Evolutionary conservation across 2,888 invertebrate species (phyloP).

Genomic region (Diaprepes abbreviatus): DNA sequence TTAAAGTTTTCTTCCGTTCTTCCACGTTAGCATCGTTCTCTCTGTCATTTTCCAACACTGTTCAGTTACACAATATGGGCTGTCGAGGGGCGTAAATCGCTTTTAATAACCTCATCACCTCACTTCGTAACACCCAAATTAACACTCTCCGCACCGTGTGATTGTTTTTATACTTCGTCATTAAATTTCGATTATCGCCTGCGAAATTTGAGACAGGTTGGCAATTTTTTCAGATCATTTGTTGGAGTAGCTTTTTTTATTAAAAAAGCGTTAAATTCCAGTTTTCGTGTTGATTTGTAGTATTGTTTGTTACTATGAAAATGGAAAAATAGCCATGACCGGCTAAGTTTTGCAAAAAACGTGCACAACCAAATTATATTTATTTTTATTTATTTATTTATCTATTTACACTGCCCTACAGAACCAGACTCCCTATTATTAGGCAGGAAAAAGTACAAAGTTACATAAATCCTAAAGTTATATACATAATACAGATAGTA

Average conservation of each 20-base stretch:
- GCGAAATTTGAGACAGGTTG: conserved; percentile 47
- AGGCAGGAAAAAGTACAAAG: too few species aligned
- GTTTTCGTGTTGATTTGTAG: too few species aligned
- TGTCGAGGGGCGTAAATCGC: conserved; percentile 55
- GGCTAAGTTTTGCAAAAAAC: too few species aligned
- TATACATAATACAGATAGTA: too few species aligned
- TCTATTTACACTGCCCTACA: too few species aligned
- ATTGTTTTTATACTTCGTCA: conserved; percentile 55
- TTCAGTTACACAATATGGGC: conserved; percentile 35
- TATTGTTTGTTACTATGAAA: too few species aligned
- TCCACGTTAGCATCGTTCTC: not conserved
- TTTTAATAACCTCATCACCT: conserved; percentile 61
- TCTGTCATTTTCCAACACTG: conserved; percentile 11
- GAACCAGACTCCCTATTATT: too few species aligned
- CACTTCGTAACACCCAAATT: conserved; percentile 52
- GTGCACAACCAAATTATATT: too few species aligned
- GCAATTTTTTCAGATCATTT: conserved; percentile 36
- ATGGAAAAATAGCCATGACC: too few species aligned
- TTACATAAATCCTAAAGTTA: too few species aligned
- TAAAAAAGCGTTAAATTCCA: too few species aligned
- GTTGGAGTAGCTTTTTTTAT: not conserved
- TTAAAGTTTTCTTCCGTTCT: not conserved
- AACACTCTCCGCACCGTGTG: conserved; percentile 52
- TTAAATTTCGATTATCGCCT: conserved; percentile 54
- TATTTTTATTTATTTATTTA: too few species aligned